Evolutionary conservation across 2,888 invertebrate species (phyloP), one percentile per base, ranked within the genome.

Genomic region (Tiliacea aurago): DNA sequence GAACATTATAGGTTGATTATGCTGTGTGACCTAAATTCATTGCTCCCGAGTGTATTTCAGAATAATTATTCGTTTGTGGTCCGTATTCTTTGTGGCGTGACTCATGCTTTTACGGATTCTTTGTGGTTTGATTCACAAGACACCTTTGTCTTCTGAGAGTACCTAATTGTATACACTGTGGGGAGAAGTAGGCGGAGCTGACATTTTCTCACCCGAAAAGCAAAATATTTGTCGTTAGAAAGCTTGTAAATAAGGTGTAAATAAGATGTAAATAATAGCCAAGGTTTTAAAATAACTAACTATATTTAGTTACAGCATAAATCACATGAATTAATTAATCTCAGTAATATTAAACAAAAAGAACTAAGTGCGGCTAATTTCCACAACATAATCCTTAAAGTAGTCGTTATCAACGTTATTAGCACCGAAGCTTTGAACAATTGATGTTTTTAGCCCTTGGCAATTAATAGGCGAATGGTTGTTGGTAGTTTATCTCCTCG

Each of bases 401-500:
- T n/a, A 43, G 23, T 43, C 23, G 4, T 28, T 10, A 45, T 69
- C 5, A 62, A 67, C 9, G 10, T 45, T 45, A 20, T 28, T 18
- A 65, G 70, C 20, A 61, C 23, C 15, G n/a, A 63, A 33, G n/a
- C 41, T 73, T 55, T 41, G 2, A 47, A 53, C 13, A 55, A n/a
- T 55, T 28, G 13, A 18, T 56, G 11, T 77, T 61, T 37, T 56
- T n/a, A 77, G 43, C 51, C 61, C 49, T 65, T 55, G 11, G n/a
- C 23, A 10, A 51, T 51, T 63, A 13, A 41, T 2, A 33, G 64
- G 61, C 69, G 59, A 71, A 20, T 73, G 68, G 56, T 78, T 49
- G 28, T 71, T 62, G 15, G 10, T 47, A 20, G 78, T 70, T 90
- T 91, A 91, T 89, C 88, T 91, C 81, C 89, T 88, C 79, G 86